Base-by-base conservation (phyloP, 2,888 invertebrate genomes). In the Amitus sp. region DNA sequence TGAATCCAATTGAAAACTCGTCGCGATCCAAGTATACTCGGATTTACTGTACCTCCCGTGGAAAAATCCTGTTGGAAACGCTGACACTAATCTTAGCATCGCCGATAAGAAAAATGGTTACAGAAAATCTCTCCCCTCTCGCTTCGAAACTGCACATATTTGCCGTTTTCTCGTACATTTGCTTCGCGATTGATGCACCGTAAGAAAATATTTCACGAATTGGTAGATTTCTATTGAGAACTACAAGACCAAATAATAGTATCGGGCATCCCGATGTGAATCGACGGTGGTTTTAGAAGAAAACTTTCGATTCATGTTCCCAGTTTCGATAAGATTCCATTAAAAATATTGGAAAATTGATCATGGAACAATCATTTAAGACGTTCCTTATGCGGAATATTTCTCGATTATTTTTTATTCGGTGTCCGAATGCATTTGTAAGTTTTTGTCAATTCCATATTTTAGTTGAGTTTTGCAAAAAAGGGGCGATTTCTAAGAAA, bases 11-110 rank as follows among this genome's bases (percentile, higher is more conserved):
- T 56, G 59, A 64, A 64, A 64, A 53, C 50, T 56, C 56, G 55
- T 63, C 54, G 62, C 55, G 58, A 63, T 63, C 62, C 48, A 58
- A 54, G 55, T 63, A 63, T 64, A 64, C 55, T 56, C 46, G 58
- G 55, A 63, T 63, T 59, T 63, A 47, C 59, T 59, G 52, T 50
- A 50, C 39, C 52, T 48, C 56, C 43, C 45, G 59, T 48, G 55
- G 52, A 58, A 52, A 59, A 63, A 59, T 55, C 46, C 56, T 18
- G 45, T 45, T 45, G 49, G 64, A 48, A 56, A 56, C 53, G 55
- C 52, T 55, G 63, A 63, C 59, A 51, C 63, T 59, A 59, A 63
- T 63, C 63, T 63, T 63, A 59, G 49, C 52, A 54, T 54, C 46
- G 54, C 54, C 49, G 43, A 57, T 52, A 58, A 59, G 58, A 63